Base-by-base conservation (phyloP, 2,888 invertebrate species). In the Salticus scenicus region DNA sequence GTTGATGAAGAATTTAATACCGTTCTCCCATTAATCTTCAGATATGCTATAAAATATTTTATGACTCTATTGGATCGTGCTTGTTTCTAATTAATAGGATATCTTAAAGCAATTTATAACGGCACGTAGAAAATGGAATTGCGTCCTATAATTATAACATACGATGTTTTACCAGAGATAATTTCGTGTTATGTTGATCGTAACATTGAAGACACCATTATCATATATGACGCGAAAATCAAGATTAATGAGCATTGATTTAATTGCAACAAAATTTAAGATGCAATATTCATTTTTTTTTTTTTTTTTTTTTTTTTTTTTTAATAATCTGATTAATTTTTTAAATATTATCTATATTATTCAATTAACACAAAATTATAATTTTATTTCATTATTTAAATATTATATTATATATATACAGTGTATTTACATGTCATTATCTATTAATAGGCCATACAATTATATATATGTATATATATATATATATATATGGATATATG, bases 101-200 rank as follows among this genome's bases (percentile, higher is more conserved):
- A 47, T 47, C 42, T 47, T 47, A 14, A 47, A 47, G 17, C 42
- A 47, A 47, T 47, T 47, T 47, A 47, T 47, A 47, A 47, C n/a
- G 17, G 42, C 42, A 14, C 42, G 10, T 47, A 12, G 10, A 17
- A 17, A 17, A 1, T 47, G 42, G n/a, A 47, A 47, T 17, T 47
- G 42, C 42, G 42, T 14, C 42, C 42, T 7, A 7, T 47, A 47
- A 47, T 47, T 47, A 47, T 17, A 14, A 2, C 7, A 47, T 7
- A 47, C 17, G 42, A 47, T 47, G 42, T 47, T 14, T 47, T 12
- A 47, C 42, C 7, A 17, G 17, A 47, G 42, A 17, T 47, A 47
- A 47, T 47, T 47, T 17, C 42, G 42, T 47, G 42, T 47, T 17
- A 7, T 47, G 42, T 47, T 47, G 42, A 12, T 17, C 42, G 17